Conservation (phyloP, 2,797 vertebrate genomes). For the Prionace glauca region DNA sequence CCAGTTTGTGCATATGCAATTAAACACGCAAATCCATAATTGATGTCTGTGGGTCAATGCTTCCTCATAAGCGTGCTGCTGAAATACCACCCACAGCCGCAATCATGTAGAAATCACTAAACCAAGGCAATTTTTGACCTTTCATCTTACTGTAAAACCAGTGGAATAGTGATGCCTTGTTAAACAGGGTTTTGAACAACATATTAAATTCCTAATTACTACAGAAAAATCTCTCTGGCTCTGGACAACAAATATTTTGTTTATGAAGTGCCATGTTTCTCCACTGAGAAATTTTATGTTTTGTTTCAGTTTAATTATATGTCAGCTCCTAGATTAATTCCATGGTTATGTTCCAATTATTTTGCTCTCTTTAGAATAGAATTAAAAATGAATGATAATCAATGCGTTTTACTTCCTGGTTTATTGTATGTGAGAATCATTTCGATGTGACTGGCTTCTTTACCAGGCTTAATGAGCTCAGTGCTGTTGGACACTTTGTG, state of each 20-base stretch:
- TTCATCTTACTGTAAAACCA: background rate
- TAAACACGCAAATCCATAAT: background rate
- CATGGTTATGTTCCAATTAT: background rate
- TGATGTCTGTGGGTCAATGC: background rate
- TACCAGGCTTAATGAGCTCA: background rate
- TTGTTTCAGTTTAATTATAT: background rate
- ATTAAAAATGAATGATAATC: background rate
- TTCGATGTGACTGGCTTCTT: background rate
- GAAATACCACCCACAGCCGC: background rate
- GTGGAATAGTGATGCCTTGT: background rate
- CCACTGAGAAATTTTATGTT: background rate
- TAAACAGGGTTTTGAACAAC: background rate
- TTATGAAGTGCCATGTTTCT: background rate
- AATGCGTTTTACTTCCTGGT: background rate
- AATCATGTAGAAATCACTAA: background rate
- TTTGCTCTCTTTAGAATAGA: background rate
- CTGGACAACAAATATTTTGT: background rate
- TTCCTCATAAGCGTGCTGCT: too few relatives aligned
- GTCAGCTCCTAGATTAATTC: background rate
- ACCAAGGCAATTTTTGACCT: background rate
- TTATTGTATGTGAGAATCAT: background rate
- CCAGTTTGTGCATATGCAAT: background rate
- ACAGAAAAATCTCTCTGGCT: too few relatives aligned
- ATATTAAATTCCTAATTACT: background rate
- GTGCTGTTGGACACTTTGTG: background rate